phyloP scores from a whole-genome alignment of 2,888 invertebrate species.

The Gonocerus acuteangulatus region DNA sequence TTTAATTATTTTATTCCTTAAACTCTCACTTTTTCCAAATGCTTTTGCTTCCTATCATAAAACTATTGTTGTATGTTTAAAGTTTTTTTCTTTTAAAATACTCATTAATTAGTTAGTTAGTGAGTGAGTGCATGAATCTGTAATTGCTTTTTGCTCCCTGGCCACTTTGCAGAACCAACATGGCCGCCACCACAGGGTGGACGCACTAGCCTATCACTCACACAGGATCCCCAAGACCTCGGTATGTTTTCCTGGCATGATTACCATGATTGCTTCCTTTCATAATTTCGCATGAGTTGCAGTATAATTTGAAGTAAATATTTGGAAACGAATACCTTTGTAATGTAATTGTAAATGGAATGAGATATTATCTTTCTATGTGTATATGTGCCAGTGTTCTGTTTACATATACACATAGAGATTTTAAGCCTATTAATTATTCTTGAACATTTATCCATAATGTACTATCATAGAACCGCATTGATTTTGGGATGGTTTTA shows the following conservation, averaged over 20 bases:
- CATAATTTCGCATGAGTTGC: background rate
- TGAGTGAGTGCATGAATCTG: conserved; percentile 1
- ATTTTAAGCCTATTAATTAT: too few relatives aligned
- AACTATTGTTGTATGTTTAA: background rate
- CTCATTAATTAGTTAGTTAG: background rate
- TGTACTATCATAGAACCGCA: too few relatives aligned
- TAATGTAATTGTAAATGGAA: too few relatives aligned
- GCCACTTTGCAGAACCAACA: conserved; percentile 18
- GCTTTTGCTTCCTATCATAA: too few relatives aligned
- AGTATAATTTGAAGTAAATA: background rate
- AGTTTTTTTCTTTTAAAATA: background rate
- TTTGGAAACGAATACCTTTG: too few relatives aligned
- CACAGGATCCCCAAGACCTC: conserved; percentile 33
- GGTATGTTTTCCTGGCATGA: conserved; percentile 29
- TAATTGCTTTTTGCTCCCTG: conserved; percentile 20
- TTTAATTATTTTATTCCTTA: too few relatives aligned
- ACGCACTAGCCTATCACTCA: conserved; percentile 31
- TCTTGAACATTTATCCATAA: too few relatives aligned
- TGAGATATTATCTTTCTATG: too few relatives aligned
- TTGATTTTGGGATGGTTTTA: too few relatives aligned
- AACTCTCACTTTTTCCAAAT: too few relatives aligned
- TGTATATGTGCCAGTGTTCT: too few relatives aligned
- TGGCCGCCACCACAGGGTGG: conserved; percentile 29
- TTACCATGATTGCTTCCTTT: background rate
- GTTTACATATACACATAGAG: too few relatives aligned